Percentiles rank a stretch among this genome's conserved stretches.
Conservation (phyloP, 2,888 invertebrate species). For the Pterostichus niger region DNA sequence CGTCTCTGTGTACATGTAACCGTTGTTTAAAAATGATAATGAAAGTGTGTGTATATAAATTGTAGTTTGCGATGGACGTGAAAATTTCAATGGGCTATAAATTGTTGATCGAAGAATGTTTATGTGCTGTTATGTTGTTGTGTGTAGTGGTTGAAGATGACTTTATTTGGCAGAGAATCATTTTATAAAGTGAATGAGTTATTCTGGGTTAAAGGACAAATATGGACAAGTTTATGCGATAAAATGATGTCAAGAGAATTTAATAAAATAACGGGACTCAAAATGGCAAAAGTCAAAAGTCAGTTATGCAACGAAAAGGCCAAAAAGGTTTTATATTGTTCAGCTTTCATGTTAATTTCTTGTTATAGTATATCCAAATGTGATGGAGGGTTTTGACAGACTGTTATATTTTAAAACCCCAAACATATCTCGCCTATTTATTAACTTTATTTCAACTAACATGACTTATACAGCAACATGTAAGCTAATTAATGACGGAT, state of each 20-base stretch:
- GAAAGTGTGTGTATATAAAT: conserved; percentile 23
- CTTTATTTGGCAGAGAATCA: conserved; percentile 12
- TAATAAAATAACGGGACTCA: neutral
- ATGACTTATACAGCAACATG: too few relatives aligned
- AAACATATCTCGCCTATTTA: too few relatives aligned
- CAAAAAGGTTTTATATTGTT: too few relatives aligned
- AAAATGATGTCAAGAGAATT: neutral
- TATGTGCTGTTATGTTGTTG: neutral
- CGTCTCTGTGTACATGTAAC: neutral
- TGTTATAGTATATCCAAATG: too few relatives aligned
- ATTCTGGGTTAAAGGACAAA: neutral
- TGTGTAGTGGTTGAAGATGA: neutral
- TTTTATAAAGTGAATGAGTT: conserved; percentile 6
- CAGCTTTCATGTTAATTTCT: too few relatives aligned
- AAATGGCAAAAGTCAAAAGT: neutral
- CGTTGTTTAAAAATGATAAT: conserved; percentile 32
- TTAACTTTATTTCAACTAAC: too few relatives aligned
- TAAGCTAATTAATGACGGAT: too few relatives aligned
- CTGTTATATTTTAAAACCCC: too few relatives aligned
- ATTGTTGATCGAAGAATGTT: conserved; percentile 16
- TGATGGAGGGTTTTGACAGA: too few relatives aligned
- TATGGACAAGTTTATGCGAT: neutral
- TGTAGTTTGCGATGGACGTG: neutral
- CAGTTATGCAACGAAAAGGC: too few relatives aligned
- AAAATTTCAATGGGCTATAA: conserved; percentile 29